These are phyloP conservation scores for Gadopsis marmoratus DNA, from an alignment of 2,797 vertebrate genomes.

Conservation along the genomic window DNA sequence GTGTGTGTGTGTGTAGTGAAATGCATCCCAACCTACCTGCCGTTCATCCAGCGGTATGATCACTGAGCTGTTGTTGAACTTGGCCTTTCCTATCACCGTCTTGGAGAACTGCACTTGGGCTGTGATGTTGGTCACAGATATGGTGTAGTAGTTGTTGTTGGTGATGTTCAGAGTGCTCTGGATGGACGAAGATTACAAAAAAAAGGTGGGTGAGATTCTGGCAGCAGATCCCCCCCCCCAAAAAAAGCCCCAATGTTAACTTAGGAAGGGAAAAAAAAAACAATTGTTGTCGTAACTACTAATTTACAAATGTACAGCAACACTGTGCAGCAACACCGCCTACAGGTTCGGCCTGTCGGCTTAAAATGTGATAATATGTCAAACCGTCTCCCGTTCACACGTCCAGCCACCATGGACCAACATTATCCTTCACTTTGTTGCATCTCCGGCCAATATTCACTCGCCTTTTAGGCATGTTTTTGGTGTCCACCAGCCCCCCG, in stretches of 20 bases:
- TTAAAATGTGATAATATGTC: no score
- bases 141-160: constrained; percentile 96
- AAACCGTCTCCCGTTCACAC: no score
- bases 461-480: background rate
- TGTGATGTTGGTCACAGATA: constrained; percentile 93
- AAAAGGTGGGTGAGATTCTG: constrained; percentile 1
- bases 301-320: no score
- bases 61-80: constrained; percentile 90
- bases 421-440: background rate
- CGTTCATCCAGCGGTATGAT: constrained; percentile 92
- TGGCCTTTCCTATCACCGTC: constrained; percentile 94
- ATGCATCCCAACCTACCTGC: constrained; percentile 82
- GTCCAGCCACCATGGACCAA: background rate
- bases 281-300: background rate
- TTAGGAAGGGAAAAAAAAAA: background rate
- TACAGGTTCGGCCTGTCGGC: no score
- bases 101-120: constrained; percentile 96
- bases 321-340: no score
- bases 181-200: constrained; percentile 35
- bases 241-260: background rate
- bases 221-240: no score
- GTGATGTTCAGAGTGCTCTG: constrained; percentile 97
- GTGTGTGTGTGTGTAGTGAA: background rate
- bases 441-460: background rate
- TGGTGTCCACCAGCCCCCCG: no score